These are phyloP conservation scores for Heliothis subflexa DNA, from an alignment of 1,140 invertebrate species.

Conservation along the genomic window DNA sequence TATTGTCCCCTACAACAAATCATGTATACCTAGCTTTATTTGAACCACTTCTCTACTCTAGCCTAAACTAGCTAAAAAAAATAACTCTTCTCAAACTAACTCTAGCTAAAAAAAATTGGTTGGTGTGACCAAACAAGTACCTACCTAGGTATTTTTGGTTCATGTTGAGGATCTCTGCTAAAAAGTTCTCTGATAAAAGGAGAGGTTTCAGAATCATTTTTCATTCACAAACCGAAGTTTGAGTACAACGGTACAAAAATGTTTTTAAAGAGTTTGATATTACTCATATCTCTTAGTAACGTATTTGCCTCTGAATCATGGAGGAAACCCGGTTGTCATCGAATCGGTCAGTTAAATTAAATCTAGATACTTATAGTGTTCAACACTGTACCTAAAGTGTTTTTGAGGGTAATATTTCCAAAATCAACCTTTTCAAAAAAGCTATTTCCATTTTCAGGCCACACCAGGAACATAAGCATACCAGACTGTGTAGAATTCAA, in stretches of 20 bases:
- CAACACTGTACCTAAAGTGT: no score
- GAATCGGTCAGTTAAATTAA: slow-evolving; percentile 65
- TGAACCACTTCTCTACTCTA: no score
- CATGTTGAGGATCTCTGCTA: slow-evolving; percentile 23
- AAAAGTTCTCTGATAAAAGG: slow-evolving; percentile 51
- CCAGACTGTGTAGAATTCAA: slow-evolving; percentile 94
- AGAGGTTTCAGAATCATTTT: slow-evolving; percentile 23
- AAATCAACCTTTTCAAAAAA: no score
- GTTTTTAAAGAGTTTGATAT: slow-evolving; percentile 69
- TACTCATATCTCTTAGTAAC: slow-evolving; percentile 65
- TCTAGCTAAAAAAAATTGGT: no score
- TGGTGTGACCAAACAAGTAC: no score
- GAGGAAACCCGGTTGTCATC: slow-evolving; percentile 78
- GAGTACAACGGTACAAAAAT: slow-evolving; percentile 58
- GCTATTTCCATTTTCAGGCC: slow-evolving; percentile 85
- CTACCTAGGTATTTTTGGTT: not conserved
- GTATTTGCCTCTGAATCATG: slow-evolving; percentile 69
- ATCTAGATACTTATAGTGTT: not conserved
- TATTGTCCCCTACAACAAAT: no score
- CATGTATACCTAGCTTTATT: no score
- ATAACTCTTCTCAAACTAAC: no score
- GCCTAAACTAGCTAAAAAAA: no score
- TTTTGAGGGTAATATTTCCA: no score
- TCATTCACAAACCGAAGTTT: slow-evolving; percentile 52
- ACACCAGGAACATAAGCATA: slow-evolving; percentile 92